Percentiles rank a stretch among this genome's conserved stretches.
phyloP scores from a whole-genome alignment of 2,113 vertebrate species.

The Hippoglossus stenolepis region DNA sequence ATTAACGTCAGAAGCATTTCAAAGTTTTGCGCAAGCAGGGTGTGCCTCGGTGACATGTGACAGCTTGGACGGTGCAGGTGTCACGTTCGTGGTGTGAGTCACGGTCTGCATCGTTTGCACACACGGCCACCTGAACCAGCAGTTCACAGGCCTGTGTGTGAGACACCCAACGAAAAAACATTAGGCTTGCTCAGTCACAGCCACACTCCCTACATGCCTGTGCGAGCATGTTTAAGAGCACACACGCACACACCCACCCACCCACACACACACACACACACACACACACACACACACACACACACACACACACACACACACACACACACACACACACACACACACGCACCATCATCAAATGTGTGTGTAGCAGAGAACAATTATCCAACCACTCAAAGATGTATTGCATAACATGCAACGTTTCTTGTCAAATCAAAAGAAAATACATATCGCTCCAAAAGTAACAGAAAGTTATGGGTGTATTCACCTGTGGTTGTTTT shows the following conservation, averaged over 20 bases:
- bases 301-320: not conserved
- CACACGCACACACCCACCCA: not conserved
- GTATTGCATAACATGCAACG: constrained; percentile 12
- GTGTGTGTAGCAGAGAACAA: not conserved
- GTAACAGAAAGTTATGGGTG: not conserved
- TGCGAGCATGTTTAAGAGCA: constrained; percentile 47
- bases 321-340: not conserved
- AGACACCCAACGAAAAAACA: constrained; percentile 46
- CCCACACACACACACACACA: not conserved
- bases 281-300: not conserved
- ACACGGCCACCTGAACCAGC: constrained; percentile 16
- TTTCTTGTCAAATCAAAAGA: constrained; percentile 3
- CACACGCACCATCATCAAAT: not conserved
- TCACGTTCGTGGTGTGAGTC: constrained; percentile 64
- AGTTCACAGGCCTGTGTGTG: constrained; percentile 12
- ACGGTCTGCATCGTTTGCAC: constrained; percentile 59
- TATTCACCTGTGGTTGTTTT: constrained; percentile 3
- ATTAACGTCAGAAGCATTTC: constrained; percentile 45
- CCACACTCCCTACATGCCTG: constrained; percentile 57
- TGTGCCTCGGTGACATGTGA: constrained; percentile 55
- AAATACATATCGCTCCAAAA: not conserved
- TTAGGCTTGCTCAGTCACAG: constrained; percentile 40
- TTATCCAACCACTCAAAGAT: not conserved
- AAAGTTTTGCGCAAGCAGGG: constrained; percentile 41
- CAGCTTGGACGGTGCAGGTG: constrained; percentile 52